Conservation (phyloP, 1,140 invertebrate species). For the Apis mellifera region Amel_HAv3.1 CM009942.2:1460001-1460500, state of each 20-base stretch:
- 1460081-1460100: slow-evolving; percentile 62
- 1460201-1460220: slow-evolving; percentile 77
- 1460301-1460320: slow-evolving; percentile 28
- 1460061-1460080: slow-evolving; percentile 36
- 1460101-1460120: slow-evolving; percentile 49
- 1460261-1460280: slow-evolving; percentile 57
- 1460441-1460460: no score
- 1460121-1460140: slow-evolving; percentile 28
- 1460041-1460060: background rate
- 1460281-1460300: slow-evolving; percentile 59
- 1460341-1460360: slow-evolving; percentile 16
- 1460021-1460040: slow-evolving; percentile 4
- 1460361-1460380: slow-evolving; percentile 31
- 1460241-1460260: slow-evolving; percentile 69
- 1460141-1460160: background rate
- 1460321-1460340: background rate
- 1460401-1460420: no score
- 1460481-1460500: no score
- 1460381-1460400: background rate
- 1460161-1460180: background rate
- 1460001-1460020: slow-evolving; percentile 15
- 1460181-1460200: slow-evolving; percentile 64
- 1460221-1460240: slow-evolving; percentile 70
- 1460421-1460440: no score
- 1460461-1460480: no score